Percentiles rank a stretch among this genome's conserved stretches.
phyloP scores from a whole-genome alignment of 2,113 vertebrate species.

The Danio rerio region GRCz12tu NC_133180.1:16734001-16734500 shows the following conservation, averaged over 20 bases:
- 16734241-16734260: background rate
- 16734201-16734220: slow-evolving; percentile 74
- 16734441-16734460: background rate
- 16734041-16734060: slow-evolving; percentile 3
- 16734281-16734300: background rate
- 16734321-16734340: background rate
- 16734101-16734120: slow-evolving; percentile 60
- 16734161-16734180: slow-evolving; percentile 65
- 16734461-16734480: background rate
- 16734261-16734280: background rate
- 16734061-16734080: slow-evolving; percentile 23
- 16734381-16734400: background rate
- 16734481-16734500: background rate
- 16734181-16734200: slow-evolving; percentile 73
- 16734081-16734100: slow-evolving; percentile 59
- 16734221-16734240: slow-evolving; percentile 68
- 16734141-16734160: slow-evolving; percentile 69
- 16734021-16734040: slow-evolving; percentile 44
- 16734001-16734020: slow-evolving; percentile 36
- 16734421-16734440: background rate
- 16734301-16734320: background rate
- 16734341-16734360: background rate
- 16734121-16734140: slow-evolving; percentile 64
- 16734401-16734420: background rate
- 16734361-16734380: background rate